Conservation (phyloP, 2,888 invertebrate genomes). For the Gortyna flavago region DNA sequence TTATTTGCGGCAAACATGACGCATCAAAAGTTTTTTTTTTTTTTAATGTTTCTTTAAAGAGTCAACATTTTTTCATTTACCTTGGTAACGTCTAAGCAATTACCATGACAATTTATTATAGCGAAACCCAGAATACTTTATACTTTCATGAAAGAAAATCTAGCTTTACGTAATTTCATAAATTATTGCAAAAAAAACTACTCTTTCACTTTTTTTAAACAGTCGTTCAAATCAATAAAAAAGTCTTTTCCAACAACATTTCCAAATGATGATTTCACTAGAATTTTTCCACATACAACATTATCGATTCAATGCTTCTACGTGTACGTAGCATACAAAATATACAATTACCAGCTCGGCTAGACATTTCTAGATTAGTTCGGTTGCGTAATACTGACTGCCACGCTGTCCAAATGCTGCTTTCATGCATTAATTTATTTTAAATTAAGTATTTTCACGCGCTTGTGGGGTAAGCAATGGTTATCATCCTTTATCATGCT, state of each 20-base stretch:
- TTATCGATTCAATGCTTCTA: slow-evolving; percentile 49
- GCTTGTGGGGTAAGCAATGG: neutral
- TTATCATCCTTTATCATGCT: neutral
- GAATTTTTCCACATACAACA: slow-evolving; percentile 59
- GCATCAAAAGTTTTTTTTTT: too few species aligned
- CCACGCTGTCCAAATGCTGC: slow-evolving; percentile 48
- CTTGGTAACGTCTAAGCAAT: neutral
- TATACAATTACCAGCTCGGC: slow-evolving; percentile 51
- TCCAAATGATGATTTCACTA: slow-evolving; percentile 52
- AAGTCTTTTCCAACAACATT: neutral
- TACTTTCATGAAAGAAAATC: neutral
- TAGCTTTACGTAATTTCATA: neutral
- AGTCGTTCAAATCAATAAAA: neutral
- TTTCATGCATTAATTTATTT: slow-evolving; percentile 57
- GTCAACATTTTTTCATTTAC: neutral
- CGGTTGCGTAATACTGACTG: slow-evolving; percentile 66
- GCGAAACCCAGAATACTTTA: neutral
- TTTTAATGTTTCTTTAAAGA: neutral
- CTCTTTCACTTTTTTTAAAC: neutral
- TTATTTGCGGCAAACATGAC: too few species aligned
- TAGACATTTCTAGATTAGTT: slow-evolving; percentile 69
- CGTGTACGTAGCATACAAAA: slow-evolving; percentile 57
- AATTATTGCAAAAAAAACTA: neutral
- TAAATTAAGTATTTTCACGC: slow-evolving; percentile 19
- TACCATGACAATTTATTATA: neutral